Conservation (phyloP, 1,140 invertebrate species). For the Drosophila tsacasi region DNA sequence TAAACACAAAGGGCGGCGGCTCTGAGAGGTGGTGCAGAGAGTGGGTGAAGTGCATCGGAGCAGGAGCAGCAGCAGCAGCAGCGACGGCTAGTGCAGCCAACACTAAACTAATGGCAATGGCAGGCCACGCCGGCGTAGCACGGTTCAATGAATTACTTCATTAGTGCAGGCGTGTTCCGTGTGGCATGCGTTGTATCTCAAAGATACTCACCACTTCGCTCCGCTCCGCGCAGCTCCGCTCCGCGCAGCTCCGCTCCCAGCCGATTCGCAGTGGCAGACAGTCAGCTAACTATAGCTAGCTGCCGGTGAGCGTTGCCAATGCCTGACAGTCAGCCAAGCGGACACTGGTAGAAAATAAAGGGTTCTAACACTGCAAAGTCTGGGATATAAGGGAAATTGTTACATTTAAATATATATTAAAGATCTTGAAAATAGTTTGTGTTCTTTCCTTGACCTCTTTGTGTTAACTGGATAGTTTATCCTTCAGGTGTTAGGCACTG, state of each 20-base stretch:
- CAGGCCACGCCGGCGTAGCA: conserved; percentile 62
- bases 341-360: conserved; percentile 13
- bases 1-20: conserved; percentile 22
- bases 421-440: background rate
- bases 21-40: conserved; percentile 11
- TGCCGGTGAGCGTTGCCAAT: conserved; percentile 30
- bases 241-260: conserved; percentile 34
- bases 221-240: conserved; percentile 50
- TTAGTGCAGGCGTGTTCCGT: conserved; percentile 78
- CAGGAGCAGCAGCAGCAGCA: conserved; percentile 2
- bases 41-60: conserved; percentile 30
- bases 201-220: conserved; percentile 60
- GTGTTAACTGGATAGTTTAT: background rate
- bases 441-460: background rate
- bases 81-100: conserved; percentile 42
- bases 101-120: conserved; percentile 73
- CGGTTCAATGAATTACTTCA: conserved; percentile 85
- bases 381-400: too few relatives aligned
- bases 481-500: background rate
- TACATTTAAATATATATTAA: too few relatives aligned
- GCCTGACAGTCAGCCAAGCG: conserved; percentile 19
- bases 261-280: conserved; percentile 30
- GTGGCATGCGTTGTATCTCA: conserved; percentile 73
- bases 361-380: too few relatives aligned
- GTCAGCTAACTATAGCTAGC: conserved; percentile 5